phyloP scores from a whole-genome alignment of 2,888 invertebrate genomes.

The Scaptomyza flava region DNA sequence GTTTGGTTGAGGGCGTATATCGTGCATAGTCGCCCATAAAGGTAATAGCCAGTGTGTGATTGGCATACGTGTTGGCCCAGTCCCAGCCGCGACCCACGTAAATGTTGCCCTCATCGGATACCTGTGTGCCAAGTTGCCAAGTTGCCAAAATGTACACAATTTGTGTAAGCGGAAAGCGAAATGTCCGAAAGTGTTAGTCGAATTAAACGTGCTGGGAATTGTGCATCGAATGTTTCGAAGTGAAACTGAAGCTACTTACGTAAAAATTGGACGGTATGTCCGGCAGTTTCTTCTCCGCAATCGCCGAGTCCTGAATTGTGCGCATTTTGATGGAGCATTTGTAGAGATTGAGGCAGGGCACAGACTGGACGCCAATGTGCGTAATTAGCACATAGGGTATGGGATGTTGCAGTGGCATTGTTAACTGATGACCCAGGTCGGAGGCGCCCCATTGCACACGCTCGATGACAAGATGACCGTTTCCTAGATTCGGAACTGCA shows the following conservation, averaged over 20 bases:
- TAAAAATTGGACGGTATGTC: slow-evolving; percentile 85
- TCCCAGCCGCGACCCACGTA: slow-evolving; percentile 86
- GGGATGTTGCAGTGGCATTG: slow-evolving; percentile 81
- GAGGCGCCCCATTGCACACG: slow-evolving; percentile 84
- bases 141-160: slow-evolving; percentile 32
- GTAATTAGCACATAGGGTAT: slow-evolving; percentile 85
- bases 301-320: slow-evolving; percentile 85
- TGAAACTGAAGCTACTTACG: slow-evolving; percentile 67
- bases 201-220: slow-evolving; percentile 50
- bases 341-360: slow-evolving; percentile 83
- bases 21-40: slow-evolving; percentile 85
- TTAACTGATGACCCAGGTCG: slow-evolving; percentile 61
- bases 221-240: neutral
- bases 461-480: slow-evolving; percentile 83
- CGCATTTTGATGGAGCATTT: slow-evolving; percentile 85
- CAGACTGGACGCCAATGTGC: slow-evolving; percentile 85
- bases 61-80: slow-evolving; percentile 85
- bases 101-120: slow-evolving; percentile 86
- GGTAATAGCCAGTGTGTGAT: slow-evolving; percentile 84
- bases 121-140: slow-evolving; percentile 43
- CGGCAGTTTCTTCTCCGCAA: slow-evolving; percentile 82
- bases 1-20: slow-evolving; percentile 82
- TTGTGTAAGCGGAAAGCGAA: slow-evolving; percentile 54
- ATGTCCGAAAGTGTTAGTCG: slow-evolving; percentile 31
- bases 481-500: slow-evolving; percentile 84